These are phyloP conservation scores for Machimus atricapillus DNA, from an alignment of 2,888 invertebrate genomes.

Conservation along the genomic window DNA sequence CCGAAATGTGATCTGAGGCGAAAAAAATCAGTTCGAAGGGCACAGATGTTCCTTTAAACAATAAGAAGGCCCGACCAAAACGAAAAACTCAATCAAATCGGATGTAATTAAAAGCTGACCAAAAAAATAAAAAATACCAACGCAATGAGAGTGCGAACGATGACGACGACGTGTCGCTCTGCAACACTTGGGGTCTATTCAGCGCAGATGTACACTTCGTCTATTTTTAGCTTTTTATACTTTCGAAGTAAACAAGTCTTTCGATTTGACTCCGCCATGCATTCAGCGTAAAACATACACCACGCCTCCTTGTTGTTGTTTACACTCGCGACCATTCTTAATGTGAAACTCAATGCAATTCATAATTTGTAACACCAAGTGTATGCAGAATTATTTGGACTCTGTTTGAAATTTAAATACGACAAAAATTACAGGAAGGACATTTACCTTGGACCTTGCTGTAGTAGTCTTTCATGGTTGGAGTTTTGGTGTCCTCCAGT, in stretches of 20 bases:
- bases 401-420: background rate
- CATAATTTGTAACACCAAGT: background rate
- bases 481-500: constrained; percentile 54
- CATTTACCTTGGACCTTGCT: constrained; percentile 59
- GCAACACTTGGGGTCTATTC: background rate
- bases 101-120: background rate
- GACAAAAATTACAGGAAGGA: background rate
- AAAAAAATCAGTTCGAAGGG: background rate
- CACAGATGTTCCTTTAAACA: background rate
- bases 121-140: background rate
- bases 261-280: background rate
- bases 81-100: background rate
- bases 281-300: constrained; percentile 4
- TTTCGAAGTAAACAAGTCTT: constrained; percentile 9
- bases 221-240: constrained; percentile 21
- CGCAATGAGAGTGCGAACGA: background rate
- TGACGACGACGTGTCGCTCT: background rate
- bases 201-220: background rate
- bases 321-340: constrained; percentile 14
- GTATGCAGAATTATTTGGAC: background rate
- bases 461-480: constrained; percentile 58
- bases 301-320: constrained; percentile 38
- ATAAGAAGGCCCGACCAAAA: background rate
- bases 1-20: background rate
- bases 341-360: background rate